phyloP scores from a whole-genome alignment of 2,888 invertebrate species.

The Pollenia angustigena region DNA sequence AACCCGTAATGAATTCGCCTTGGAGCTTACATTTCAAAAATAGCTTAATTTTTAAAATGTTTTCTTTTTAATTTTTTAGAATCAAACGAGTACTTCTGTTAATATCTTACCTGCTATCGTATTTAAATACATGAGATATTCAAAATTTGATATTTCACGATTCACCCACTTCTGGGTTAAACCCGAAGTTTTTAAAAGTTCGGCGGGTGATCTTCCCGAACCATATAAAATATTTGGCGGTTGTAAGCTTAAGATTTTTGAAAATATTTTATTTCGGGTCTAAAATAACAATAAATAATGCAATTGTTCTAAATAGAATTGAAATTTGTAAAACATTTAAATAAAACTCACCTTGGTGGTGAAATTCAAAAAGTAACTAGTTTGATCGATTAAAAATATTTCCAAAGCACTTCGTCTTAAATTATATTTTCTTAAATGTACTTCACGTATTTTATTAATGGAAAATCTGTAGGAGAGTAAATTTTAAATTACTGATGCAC shows the following conservation, averaged over 20 bases:
- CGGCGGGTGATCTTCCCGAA: conserved; percentile 86
- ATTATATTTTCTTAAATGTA: conserved; percentile 88
- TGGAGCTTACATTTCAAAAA: too few species aligned
- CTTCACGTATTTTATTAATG: conserved; percentile 86
- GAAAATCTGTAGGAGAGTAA: conserved; percentile 82
- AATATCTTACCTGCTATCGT: conserved; percentile 86
- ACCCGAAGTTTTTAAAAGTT: conserved; percentile 86
- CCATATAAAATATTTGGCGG: conserved; percentile 87
- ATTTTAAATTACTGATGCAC: neutral
- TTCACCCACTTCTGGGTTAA: conserved; percentile 87
- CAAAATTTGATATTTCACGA: conserved; percentile 90
- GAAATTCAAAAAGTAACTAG: conserved; percentile 88
- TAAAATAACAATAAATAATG: conserved; percentile 76
- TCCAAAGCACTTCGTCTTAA: conserved; percentile 87
- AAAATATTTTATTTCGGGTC: conserved; percentile 87
- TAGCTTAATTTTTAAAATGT: too few species aligned
- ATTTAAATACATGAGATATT: conserved; percentile 91
- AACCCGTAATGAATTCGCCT: too few species aligned
- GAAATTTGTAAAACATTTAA: neutral
- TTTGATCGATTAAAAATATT: conserved; percentile 87
- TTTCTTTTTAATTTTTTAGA: too few species aligned
- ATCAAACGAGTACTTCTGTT: neutral
- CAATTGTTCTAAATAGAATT: conserved; percentile 17
- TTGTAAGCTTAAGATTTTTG: conserved; percentile 86
- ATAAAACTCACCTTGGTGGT: conserved; percentile 85